phyloP scores from a whole-genome alignment of 2,113 vertebrate genomes.

The Mesitornis unicolor region DNA sequence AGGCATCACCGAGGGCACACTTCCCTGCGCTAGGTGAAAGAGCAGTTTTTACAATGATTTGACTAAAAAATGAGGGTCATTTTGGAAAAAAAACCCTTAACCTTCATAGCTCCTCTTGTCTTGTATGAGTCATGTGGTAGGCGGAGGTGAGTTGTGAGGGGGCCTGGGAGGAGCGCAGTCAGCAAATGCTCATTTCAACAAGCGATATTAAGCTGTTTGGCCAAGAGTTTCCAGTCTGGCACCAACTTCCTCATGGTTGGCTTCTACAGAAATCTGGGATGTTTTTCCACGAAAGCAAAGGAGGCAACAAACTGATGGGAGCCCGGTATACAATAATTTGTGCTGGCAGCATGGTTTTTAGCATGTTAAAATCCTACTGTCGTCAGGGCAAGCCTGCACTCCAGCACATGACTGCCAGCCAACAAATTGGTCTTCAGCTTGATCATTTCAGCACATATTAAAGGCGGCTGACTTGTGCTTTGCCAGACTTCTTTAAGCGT shows the following conservation, averaged over 20 bases:
- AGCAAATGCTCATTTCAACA: background rate
- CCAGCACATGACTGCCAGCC: background rate
- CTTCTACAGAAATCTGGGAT: background rate
- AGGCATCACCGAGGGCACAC: background rate
- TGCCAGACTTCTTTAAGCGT: background rate
- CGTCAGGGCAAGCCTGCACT: background rate
- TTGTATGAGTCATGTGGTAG: background rate
- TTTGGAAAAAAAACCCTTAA: background rate
- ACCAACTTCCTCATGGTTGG: background rate
- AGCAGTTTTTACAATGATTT: background rate
- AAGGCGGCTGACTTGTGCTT: background rate
- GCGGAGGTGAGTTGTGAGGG: background rate
- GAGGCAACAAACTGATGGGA: background rate
- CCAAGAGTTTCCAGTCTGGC: background rate
- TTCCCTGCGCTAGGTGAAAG: background rate
- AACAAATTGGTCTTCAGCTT: background rate
- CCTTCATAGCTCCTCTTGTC: background rate
- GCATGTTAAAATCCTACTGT: background rate
- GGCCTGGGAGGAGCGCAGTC: background rate
- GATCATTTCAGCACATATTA: background rate
- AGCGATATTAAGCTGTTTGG: background rate
- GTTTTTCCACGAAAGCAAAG: background rate
- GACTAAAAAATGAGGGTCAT: background rate
- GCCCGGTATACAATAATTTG: fast-evolving
- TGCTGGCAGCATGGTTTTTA: background rate